Base-by-base conservation (phyloP, 1,140 invertebrate species). In the Drosophila bocqueti region DNA sequence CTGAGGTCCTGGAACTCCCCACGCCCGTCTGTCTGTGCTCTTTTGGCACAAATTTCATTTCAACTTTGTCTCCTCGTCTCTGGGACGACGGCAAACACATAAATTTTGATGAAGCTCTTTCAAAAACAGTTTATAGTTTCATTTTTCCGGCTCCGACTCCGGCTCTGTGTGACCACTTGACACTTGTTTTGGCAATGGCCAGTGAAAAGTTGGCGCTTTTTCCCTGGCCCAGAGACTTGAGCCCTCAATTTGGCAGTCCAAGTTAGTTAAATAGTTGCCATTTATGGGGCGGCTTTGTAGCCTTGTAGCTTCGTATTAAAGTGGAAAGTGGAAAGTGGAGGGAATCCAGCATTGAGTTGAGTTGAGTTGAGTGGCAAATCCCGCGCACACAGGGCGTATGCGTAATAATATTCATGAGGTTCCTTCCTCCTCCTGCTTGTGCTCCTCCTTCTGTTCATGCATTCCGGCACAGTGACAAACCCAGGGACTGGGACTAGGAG, bases 361-460 rank as follows among this genome's bases (percentile, higher is more conserved):
- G 52, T 24, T 24, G 24, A 26, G 26, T 26, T 26, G 26, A 55
- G 52, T 50, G 4, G 16, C 42, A 79, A 76, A 64, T 71, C 52
- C 63, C 16, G 16, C 18, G 40, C 36, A 18, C 50, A 77, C 73
- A 29, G 38, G 71, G 59, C 69, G 82, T 81, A 85, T 85, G 47
- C 69, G 75, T 72, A 85, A 85, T 81, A 76, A 83, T 82, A 82
- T 81, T 76, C 79, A 81, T 81, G 73, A 76, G 63, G 65, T 47
- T 55, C 62, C 18, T 15, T 29, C 10, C n/a, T 10, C 9, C 21
- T 24, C 18, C 18, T 6, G 38, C 38, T 34, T 10, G 15, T 26
- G 7, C 36, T 47, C 46, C 36, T 47, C 46, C 15, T 24, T 62
- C 38, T 47, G 36, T 6, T 49, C 21, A 7, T 34, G 52, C 63